Conservation (phyloP, 2,113 vertebrate genomes). For the Meriones unguiculatus region DNA sequence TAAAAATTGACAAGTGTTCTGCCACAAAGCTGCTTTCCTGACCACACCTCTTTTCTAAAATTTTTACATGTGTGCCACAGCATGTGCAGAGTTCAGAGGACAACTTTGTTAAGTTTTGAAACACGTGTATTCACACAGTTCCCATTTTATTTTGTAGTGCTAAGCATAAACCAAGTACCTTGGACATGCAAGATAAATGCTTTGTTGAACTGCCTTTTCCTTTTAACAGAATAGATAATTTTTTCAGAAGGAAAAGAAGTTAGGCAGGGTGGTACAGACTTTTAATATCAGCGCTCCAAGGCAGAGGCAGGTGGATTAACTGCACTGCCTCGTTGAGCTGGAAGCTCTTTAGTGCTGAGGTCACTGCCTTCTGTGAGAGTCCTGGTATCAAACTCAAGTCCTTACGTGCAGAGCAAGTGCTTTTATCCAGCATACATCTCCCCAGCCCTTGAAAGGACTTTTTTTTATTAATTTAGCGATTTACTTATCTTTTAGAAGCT, state of each 20-base stretch:
- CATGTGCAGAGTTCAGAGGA: background rate
- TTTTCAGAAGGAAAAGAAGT: background rate
- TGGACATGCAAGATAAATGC: background rate
- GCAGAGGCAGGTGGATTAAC: background rate
- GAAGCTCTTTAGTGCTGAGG: background rate
- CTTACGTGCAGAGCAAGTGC: background rate
- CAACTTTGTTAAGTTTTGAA: constrained; percentile 32
- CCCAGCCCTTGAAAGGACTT: background rate
- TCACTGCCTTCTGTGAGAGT: background rate
- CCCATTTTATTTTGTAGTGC: background rate
- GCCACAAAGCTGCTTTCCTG: too few species aligned
- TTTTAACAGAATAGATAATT: constrained; percentile 5
- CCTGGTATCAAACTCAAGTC: background rate
- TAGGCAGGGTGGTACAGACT: background rate
- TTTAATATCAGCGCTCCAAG: too few species aligned
- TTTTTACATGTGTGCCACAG: background rate
- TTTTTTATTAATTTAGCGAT: background rate
- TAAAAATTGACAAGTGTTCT: background rate
- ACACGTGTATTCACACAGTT: background rate
- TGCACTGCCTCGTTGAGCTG: background rate
- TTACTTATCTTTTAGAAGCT: background rate
- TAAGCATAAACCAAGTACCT: background rate
- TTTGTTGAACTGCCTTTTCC: background rate
- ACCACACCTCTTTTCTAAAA: background rate
- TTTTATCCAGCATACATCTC: background rate